These are phyloP conservation scores for Mustela erminea DNA, from an alignment of 2,797 vertebrate genomes.

Conservation along the genomic window DNA sequence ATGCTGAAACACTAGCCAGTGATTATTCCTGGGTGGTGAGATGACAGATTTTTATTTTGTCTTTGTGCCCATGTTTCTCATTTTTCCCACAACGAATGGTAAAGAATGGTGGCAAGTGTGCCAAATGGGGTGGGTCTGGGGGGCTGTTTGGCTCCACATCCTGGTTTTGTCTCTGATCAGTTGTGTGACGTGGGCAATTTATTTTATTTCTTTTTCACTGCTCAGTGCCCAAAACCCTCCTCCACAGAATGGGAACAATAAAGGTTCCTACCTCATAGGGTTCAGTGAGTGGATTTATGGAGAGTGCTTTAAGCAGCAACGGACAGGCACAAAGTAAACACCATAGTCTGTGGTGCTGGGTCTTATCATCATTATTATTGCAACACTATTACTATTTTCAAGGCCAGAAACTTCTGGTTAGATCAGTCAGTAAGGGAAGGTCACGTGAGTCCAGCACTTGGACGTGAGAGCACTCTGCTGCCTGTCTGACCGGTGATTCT, in stretches of 20 bases:
- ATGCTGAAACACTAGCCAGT: too few relatives aligned
- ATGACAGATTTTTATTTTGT: neutral
- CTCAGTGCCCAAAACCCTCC: neutral
- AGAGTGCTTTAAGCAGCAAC: neutral
- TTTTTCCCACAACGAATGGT: neutral
- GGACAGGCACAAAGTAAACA: neutral
- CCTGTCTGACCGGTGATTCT: neutral
- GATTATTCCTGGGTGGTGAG: neutral
- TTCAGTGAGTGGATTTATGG: neutral
- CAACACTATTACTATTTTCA: neutral
- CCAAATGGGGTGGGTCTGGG: neutral
- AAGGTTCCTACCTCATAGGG: neutral
- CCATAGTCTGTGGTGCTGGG: rapidly evolving
- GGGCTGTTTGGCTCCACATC: neutral
- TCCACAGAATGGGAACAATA: neutral
- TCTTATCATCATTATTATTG: neutral
- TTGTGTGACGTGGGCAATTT: neutral
- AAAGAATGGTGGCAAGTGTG: neutral
- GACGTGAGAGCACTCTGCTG: neutral
- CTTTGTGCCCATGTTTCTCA: neutral
- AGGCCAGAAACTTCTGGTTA: neutral
- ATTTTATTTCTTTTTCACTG: neutral
- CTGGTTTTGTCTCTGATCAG: neutral
- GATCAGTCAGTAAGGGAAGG: neutral
- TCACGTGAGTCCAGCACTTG: too few relatives aligned